Evolutionary conservation across 2,113 vertebrate genomes (phyloP).

Genomic region (Carettochelys insculpta): DNA sequence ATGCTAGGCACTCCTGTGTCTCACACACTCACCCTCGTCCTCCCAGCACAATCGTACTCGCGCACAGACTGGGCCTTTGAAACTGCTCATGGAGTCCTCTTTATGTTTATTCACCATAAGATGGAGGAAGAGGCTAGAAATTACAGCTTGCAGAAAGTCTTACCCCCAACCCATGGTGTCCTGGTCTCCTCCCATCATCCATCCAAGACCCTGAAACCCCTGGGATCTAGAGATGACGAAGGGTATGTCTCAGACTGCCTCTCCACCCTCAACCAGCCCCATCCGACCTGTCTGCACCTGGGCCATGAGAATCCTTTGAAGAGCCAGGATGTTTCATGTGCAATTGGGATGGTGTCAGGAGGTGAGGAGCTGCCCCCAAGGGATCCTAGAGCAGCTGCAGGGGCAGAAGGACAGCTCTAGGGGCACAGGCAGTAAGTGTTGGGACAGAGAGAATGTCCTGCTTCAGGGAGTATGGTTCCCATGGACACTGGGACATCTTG

Average conservation of each 20-base stretch:
- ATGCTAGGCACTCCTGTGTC: not conserved
- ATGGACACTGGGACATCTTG: not conserved
- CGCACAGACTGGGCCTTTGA: not conserved
- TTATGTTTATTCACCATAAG: conserved; percentile 35
- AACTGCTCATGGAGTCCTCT: not conserved
- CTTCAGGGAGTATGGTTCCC: not conserved
- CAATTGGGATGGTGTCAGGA: not conserved
- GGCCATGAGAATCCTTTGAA: not conserved
- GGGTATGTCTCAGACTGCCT: not conserved
- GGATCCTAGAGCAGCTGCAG: not conserved
- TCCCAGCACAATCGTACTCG: not conserved
- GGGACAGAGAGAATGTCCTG: no score
- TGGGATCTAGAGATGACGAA: not conserved
- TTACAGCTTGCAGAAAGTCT: not conserved
- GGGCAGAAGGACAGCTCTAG: not conserved
- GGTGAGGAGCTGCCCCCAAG: not conserved
- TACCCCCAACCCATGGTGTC: not conserved
- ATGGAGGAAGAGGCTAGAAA: not conserved
- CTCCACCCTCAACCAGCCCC: not conserved
- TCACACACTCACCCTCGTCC: not conserved
- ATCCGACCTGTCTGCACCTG: not conserved
- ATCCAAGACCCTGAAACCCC: not conserved
- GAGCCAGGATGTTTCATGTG: not conserved
- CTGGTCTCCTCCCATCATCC: not conserved
- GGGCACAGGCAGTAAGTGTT: not conserved